Conservation (phyloP, 2,888 invertebrate species). For the Drosophila neutralis region DNA sequence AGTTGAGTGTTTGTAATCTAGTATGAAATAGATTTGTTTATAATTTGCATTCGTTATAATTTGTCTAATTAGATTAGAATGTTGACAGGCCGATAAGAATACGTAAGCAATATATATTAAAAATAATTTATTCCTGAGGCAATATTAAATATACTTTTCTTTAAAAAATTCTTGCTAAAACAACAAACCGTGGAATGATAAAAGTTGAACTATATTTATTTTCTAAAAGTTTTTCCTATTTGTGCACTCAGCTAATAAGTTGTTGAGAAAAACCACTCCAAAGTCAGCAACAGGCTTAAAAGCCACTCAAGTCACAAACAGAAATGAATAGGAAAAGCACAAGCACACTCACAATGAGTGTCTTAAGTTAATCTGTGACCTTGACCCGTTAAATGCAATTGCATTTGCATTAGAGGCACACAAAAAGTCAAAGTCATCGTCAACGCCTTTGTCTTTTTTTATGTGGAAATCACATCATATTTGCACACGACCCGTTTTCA, state of each 20-base stretch:
- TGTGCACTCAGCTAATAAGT: slow-evolving; percentile 17
- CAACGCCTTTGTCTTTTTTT: slow-evolving; percentile 17
- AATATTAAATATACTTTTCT: neutral
- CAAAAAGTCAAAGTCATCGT: slow-evolving; percentile 32
- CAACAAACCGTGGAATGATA: slow-evolving; percentile 3
- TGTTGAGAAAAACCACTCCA: slow-evolving; percentile 14
- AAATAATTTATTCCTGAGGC: neutral
- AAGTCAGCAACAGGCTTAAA: slow-evolving; percentile 28
- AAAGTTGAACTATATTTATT: slow-evolving; percentile 10
- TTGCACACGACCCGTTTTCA: slow-evolving; percentile 25
- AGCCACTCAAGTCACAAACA: slow-evolving; percentile 9
- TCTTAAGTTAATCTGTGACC: slow-evolving; percentile 38
- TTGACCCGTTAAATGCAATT: slow-evolving; percentile 55
- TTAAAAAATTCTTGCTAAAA: neutral
- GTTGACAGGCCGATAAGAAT: slow-evolving; percentile 45
- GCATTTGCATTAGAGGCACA: slow-evolving; percentile 34
- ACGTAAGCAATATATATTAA: neutral
- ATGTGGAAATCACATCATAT: slow-evolving; percentile 43
- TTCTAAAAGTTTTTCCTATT: slow-evolving; percentile 29
- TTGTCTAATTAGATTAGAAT: slow-evolving; percentile 39
- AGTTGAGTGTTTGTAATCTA: slow-evolving; percentile 29
- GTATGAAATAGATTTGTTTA: slow-evolving; percentile 47
- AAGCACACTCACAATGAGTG: neutral
- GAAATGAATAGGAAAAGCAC: neutral
- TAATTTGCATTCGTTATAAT: slow-evolving; percentile 47